Evolutionary conservation across 2,888 invertebrate species (phyloP), one percentile per base, ranked within the genome.

Genomic region (Eubasilissa splendida): DNA sequence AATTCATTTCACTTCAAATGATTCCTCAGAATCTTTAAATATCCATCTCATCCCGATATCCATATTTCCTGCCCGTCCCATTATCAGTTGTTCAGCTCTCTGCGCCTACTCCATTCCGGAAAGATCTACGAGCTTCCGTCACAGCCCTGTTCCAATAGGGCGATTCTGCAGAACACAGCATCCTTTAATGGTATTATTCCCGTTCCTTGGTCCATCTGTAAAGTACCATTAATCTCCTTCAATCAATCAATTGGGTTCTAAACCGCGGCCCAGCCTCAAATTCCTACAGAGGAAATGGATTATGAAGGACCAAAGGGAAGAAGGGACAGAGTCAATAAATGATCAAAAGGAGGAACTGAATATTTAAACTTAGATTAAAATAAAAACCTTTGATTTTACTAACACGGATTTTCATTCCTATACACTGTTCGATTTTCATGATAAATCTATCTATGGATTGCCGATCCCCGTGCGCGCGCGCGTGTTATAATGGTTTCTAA

Each of bases 221-320:
- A 50, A 52, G 50, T 33, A 31, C 53, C 54, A 70, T 70, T 70
- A 70, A 70, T 70, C 54, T 33, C 31, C 31, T 22, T 54, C 53
- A 52, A 70, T 70, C 70, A 70, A 70, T 70, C 70, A 70, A 70
- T 54, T 53, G 70, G 70, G 54, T n/a, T 68, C 52, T 53, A 54
- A 54, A 70, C 70, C 70, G 70, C 70, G 31, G 12, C 53, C 70
- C 12, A 53, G 31, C 70, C 54, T 70, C 70, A 14, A 70, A 70
- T 53, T 70, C 70, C 54, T 10, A 10, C 7, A 22, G 70, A 53
- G 53, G 53, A 50, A 68, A 33, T 31, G 33, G 33, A 42, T 10
- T 10, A 7, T 14, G 31, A 31, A 60, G 7, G 63, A 63, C 33
- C 10, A 12, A 11, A 10, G 22, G 5, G 5, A 33, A 31, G 12